These are phyloP conservation scores for Coecobrya sp. DNA, from an alignment of 2,888 invertebrate genomes.

Conservation along the genomic window DNA sequence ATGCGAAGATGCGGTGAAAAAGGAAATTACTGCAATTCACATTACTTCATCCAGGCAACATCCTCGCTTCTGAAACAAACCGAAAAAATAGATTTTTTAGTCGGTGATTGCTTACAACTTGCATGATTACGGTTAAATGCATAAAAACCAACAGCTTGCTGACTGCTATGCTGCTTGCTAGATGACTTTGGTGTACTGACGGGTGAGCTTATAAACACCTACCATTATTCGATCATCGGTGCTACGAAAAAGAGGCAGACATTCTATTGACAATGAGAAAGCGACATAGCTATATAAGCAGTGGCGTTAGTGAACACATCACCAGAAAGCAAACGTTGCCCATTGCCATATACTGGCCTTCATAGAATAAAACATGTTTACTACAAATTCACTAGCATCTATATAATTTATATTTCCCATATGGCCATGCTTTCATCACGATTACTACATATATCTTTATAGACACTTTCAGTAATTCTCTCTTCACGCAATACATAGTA, in stretches of 20 bases:
- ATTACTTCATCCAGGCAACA: background rate
- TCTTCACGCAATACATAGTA: background rate
- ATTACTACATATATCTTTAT: conserved; percentile 18
- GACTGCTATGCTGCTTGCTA: background rate
- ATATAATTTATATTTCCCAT: background rate
- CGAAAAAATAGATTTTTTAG: conserved; percentile 11
- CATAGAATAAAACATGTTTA: background rate
- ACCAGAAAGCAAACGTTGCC: background rate
- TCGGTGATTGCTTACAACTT: background rate
- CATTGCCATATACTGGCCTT: conserved; percentile 20
- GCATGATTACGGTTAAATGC: background rate
- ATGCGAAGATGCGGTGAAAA: conserved; percentile 1
- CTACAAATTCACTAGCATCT: background rate
- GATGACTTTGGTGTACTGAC: conserved; percentile 4
- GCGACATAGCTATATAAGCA: conserved; percentile 24
- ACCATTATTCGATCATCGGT: conserved; percentile 1
- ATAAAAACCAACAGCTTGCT: conserved; percentile 10
- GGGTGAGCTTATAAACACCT: conserved; percentile 4
- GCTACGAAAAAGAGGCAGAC: conserved; percentile 17
- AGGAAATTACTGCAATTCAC: background rate
- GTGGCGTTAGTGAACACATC: background rate
- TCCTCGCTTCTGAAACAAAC: conserved; percentile 21
- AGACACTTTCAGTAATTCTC: conserved; percentile 35
- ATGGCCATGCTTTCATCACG: background rate
- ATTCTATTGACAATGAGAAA: conserved; percentile 39